Evolutionary conservation across 2,113 vertebrate species (phyloP).

Genomic region (Capra hircus): DNA sequence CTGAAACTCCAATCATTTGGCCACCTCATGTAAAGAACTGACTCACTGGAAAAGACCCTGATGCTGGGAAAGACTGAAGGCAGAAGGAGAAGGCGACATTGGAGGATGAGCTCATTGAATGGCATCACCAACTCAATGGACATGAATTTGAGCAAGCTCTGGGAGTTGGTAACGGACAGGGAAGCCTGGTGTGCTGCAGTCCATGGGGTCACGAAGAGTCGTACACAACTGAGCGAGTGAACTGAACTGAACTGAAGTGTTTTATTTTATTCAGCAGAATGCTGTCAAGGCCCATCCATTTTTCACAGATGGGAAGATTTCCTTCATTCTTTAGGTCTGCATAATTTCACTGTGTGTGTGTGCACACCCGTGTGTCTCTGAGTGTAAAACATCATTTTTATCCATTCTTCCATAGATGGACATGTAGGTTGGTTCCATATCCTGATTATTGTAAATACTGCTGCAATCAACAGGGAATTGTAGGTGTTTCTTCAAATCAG

Average conservation of each 20-base stretch:
- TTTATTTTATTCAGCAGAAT: neutral
- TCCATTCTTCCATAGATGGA: neutral
- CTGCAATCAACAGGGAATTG: neutral
- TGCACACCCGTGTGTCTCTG: neutral
- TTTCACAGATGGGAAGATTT: neutral
- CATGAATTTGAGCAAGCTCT: neutral
- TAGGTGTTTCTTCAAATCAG: neutral
- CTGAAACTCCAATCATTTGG: neutral
- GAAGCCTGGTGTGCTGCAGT: neutral
- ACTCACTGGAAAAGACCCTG: neutral
- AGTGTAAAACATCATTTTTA: neutral
- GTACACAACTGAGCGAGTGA: neutral
- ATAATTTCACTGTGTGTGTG: neutral
- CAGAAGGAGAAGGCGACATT: accelerated
- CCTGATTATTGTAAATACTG: neutral
- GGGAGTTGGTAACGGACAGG: neutral
- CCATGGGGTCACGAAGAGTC: neutral
- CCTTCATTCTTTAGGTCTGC: neutral
- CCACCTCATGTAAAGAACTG: neutral
- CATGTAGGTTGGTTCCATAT: neutral
- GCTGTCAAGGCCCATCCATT: neutral
- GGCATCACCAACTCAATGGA: neutral
- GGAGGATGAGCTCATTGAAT: neutral
- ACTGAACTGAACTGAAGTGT: neutral
- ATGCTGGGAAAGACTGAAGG: neutral